Conservation (phyloP, 2,888 invertebrate genomes). For the Cecidostiba fungosa region DNA sequence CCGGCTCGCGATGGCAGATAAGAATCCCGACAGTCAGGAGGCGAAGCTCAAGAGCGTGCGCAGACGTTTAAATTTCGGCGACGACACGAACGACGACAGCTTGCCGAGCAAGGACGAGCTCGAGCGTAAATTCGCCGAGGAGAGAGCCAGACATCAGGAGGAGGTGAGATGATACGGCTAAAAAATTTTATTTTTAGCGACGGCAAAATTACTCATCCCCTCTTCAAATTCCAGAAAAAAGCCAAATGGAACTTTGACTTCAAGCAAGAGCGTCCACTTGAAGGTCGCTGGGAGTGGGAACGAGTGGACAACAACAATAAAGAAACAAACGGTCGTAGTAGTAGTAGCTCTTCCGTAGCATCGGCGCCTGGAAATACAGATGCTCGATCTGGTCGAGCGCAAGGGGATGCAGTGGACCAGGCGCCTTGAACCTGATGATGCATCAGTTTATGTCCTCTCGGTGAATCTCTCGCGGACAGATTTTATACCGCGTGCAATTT, state of each 20-base stretch:
- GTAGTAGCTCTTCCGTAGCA: neutral
- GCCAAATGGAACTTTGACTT: slow-evolving; percentile 86
- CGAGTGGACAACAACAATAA: slow-evolving; percentile 59
- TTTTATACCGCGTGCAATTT: neutral
- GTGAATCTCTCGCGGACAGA: neutral
- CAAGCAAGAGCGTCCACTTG: slow-evolving; percentile 82
- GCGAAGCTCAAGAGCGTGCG: slow-evolving; percentile 73
- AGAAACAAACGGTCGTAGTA: no score
- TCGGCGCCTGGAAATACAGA: slow-evolving; percentile 27
- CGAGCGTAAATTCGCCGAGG: slow-evolving; percentile 70
- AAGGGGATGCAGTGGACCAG: slow-evolving; percentile 49
- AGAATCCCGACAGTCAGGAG: slow-evolving; percentile 70
- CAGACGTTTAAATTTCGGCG: slow-evolving; percentile 80
- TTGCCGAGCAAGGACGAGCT: slow-evolving; percentile 68
- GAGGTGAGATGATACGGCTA: slow-evolving; percentile 67
- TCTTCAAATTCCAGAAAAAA: slow-evolving; percentile 36
- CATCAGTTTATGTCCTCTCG: neutral
- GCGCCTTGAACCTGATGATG: slow-evolving; percentile 24
- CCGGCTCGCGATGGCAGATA: slow-evolving; percentile 75
- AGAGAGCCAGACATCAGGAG: slow-evolving; percentile 67
- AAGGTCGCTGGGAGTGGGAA: slow-evolving; percentile 76
- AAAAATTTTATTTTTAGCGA: neutral
- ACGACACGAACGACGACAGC: slow-evolving; percentile 65
- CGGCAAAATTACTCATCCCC: neutral
- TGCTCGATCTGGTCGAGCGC: neutral